phyloP scores from a whole-genome alignment of 2,797 vertebrate genomes.

The Novumbra hubbsi region DNA sequence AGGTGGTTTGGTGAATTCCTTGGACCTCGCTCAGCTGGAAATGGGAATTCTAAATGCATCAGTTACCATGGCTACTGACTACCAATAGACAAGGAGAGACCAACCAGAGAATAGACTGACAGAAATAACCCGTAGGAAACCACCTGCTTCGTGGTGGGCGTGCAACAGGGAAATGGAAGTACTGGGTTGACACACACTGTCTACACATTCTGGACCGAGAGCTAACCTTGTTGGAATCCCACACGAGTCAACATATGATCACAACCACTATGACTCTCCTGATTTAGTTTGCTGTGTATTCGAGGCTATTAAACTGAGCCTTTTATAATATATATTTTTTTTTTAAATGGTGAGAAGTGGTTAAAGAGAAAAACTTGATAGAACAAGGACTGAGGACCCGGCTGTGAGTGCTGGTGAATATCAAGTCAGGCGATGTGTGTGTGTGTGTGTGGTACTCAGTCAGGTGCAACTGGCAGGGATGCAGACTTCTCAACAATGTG shows the following conservation, averaged over 20 bases:
- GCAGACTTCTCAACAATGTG: background rate
- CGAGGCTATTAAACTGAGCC: background rate
- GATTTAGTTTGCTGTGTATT: background rate
- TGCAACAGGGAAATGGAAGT: background rate
- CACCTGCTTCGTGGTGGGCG: background rate
- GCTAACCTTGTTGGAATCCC: background rate
- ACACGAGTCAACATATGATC: background rate
- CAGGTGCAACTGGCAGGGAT: background rate
- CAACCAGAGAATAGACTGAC: background rate
- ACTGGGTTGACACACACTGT: background rate
- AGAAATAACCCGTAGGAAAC: slow-evolving; percentile 34
- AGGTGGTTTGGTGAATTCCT: background rate
- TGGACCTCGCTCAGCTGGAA: background rate
- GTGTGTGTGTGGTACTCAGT: background rate
- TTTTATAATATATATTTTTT: too few species aligned
- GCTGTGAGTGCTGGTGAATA: background rate
- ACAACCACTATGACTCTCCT: background rate
- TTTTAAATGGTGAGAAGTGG: background rate
- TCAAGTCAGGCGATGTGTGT: background rate
- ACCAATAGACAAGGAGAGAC: slow-evolving; percentile 12
- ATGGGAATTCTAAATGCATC: slow-evolving; percentile 13
- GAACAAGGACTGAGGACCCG: background rate
- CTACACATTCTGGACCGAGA: background rate
- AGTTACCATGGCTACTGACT: background rate
- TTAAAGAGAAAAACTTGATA: background rate